These are phyloP conservation scores for Vanessa tameamea DNA, from an alignment of 1,140 invertebrate genomes.

Conservation along the genomic window DNA sequence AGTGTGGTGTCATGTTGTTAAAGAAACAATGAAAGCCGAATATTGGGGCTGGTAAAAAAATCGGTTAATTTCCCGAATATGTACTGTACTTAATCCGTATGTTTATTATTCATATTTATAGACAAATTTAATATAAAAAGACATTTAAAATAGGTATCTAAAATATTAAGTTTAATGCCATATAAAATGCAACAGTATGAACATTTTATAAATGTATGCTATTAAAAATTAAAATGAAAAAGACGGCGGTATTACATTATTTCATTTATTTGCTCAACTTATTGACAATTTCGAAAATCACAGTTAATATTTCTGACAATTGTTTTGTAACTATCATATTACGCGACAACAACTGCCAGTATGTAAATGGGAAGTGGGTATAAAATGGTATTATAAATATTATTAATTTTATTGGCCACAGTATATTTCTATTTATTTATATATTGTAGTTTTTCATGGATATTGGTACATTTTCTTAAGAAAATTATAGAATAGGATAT, in stretches of 20 bases:
- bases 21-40: no score
- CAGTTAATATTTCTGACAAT: conserved; percentile 78
- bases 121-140: no score
- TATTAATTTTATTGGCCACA: conserved; percentile 75
- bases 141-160: no score
- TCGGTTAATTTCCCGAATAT: no score
- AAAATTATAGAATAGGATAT: conserved; percentile 44
- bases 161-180: no score
- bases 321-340: conserved; percentile 74
- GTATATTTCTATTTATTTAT: conserved; percentile 66
- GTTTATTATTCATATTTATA: no score
- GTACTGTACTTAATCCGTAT: no score
- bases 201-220: no score
- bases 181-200: no score
- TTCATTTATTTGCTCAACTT: conserved; percentile 80
- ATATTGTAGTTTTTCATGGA: conserved; percentile 62
- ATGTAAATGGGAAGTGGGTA: conserved; percentile 77
- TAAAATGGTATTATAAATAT: conserved; percentile 78
- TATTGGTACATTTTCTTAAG: conserved; percentile 47
- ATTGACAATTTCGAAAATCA: conserved; percentile 81
- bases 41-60: no score
- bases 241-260: conserved; percentile 58
- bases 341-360: conserved; percentile 70
- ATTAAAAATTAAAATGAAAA: neutral
- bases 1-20: no score